phyloP scores from a whole-genome alignment of 2,797 vertebrate species.

The Hylomyscus alleni region DNA sequence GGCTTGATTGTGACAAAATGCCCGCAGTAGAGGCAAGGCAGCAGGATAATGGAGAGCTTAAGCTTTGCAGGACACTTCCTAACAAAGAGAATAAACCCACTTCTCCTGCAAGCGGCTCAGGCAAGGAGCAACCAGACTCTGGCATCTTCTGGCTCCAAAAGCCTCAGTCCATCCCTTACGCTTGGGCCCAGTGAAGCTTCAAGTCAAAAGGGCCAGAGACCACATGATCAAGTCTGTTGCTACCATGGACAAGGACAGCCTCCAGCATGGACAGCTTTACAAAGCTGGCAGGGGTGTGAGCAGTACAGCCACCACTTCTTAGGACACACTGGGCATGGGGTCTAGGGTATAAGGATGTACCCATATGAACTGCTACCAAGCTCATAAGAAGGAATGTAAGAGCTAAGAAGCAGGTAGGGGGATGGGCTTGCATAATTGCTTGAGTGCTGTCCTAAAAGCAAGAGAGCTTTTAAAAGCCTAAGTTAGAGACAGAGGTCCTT shows the following conservation, averaged over 20 bases:
- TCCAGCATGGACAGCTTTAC: neutral
- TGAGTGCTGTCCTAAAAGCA: neutral
- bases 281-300: neutral
- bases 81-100: neutral
- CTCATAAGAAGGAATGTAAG: neutral
- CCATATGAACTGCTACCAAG: neutral
- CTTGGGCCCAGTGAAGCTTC: neutral
- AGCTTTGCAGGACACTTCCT: neutral
- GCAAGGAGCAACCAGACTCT: neutral
- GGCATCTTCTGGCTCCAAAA: neutral
- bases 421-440: neutral
- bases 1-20: neutral
- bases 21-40: neutral
- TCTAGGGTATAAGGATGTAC: too few relatives aligned
- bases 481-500: neutral
- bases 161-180: neutral
- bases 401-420: accelerated
- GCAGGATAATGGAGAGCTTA: neutral
- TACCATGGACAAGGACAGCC: neutral
- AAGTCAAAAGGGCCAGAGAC: neutral
- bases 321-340: neutral
- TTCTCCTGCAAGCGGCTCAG: neutral
- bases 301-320: neutral
- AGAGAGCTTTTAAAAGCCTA: neutral
- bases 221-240: neutral